These are phyloP conservation scores for Cyrtonyx montezumae DNA, from an alignment of 2,113 vertebrate genomes.

Conservation along the genomic window DNA sequence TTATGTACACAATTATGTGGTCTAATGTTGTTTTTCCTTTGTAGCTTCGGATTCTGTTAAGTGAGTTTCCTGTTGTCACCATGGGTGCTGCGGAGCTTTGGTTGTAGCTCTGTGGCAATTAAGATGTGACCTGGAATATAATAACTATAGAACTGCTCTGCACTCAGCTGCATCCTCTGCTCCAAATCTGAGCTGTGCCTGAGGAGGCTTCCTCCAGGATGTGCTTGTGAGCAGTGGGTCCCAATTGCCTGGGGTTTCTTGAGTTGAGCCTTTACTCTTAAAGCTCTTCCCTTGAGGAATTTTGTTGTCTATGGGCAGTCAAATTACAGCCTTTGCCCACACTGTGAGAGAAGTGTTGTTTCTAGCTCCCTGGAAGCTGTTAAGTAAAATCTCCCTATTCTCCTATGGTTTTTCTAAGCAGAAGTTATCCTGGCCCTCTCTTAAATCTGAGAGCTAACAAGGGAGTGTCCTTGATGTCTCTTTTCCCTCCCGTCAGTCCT, in stretches of 20 bases:
- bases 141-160: neutral
- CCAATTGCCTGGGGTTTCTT: neutral
- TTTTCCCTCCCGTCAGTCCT: neutral
- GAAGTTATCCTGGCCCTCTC: neutral
- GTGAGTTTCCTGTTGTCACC: constrained; percentile 19
- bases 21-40: neutral
- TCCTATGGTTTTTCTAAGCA: neutral
- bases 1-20: fast-evolving
- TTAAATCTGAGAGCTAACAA: neutral
- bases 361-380: neutral
- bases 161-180: neutral
- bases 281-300: neutral
- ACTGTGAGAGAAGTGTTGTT: neutral
- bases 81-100: constrained; percentile 28
- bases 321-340: neutral
- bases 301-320: neutral
- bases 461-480: neutral
- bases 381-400: fast-evolving
- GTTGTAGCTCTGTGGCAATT: constrained; percentile 47
- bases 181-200: neutral
- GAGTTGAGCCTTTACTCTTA: neutral
- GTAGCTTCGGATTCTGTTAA: neutral
- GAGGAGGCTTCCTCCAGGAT: neutral
- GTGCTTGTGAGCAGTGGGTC: neutral
- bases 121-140: constrained; percentile 42